Evolutionary conservation across 2,888 invertebrate genomes (phyloP).

Genomic region (Hirtodrosophila confusa): DNA sequence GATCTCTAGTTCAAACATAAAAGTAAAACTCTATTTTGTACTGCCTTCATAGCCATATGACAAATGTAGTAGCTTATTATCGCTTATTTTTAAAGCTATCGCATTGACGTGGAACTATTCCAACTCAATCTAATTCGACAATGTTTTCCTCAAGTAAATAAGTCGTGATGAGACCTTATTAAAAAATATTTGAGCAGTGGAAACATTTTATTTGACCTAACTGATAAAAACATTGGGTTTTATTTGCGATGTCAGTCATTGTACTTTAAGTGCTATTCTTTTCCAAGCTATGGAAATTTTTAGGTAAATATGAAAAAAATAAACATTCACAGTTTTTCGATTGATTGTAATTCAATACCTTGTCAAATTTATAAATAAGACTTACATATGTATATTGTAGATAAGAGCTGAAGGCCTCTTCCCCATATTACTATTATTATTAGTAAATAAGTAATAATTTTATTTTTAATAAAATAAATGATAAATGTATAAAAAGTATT

Average conservation of each 20-base stretch:
- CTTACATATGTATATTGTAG: no score
- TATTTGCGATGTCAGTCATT: conserved; percentile 60
- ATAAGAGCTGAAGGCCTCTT: no score
- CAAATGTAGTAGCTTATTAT: conserved; percentile 38
- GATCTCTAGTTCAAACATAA: neutral
- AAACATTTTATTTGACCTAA: conserved; percentile 38
- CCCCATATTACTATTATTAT: no score
- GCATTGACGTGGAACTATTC: conserved; percentile 9
- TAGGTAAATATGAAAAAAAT: conserved; percentile 5
- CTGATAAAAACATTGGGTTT: conserved; percentile 59
- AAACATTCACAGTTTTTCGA: neutral
- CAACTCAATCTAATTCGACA: conserved; percentile 9
- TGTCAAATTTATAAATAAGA: no score
- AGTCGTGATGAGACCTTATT: conserved; percentile 33
- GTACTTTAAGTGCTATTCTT: conserved; percentile 41
- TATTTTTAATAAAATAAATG: no score
- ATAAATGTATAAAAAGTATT: no score
- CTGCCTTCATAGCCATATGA: no score
- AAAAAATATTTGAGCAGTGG: conserved; percentile 65
- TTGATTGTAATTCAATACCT: no score
- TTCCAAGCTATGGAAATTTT: conserved; percentile 45
- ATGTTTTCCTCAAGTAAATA: conserved; percentile 24
- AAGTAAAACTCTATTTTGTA: neutral
- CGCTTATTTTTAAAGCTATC: conserved; percentile 19
- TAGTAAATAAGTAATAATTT: no score